Evolutionary conservation across 2,113 vertebrate genomes (phyloP).

Genomic region (Trichechus manatus): DNA sequence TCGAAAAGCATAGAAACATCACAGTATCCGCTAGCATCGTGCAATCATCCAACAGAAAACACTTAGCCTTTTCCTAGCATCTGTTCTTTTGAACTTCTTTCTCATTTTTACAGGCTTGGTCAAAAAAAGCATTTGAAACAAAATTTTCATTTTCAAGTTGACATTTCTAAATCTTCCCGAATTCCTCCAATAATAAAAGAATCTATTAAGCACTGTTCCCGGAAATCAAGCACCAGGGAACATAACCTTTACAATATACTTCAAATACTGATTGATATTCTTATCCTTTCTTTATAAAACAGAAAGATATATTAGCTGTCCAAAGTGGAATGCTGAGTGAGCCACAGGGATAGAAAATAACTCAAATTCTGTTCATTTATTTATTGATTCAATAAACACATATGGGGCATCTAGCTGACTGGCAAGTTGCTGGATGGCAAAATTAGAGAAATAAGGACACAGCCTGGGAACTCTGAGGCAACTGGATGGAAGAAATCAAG

Average conservation of each 20-base stretch:
- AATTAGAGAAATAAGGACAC: conserved; percentile 9
- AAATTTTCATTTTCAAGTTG: conserved; percentile 48
- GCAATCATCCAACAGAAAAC: neutral
- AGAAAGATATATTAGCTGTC: neutral
- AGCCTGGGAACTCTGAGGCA: neutral
- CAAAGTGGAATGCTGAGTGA: neutral
- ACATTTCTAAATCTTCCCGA: conserved; percentile 2
- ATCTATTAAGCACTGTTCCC: neutral
- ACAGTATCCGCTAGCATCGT: neutral
- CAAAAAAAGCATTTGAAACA: neutral
- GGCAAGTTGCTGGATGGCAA: neutral
- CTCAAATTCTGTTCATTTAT: neutral
- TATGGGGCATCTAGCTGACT: neutral
- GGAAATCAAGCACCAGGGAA: conserved; percentile 9
- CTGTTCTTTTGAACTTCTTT: conserved; percentile 39
- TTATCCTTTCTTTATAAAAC: neutral
- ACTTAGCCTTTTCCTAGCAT: neutral
- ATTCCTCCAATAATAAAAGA: conserved; percentile 1
- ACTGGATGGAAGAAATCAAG: neutral
- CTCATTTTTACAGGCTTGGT: neutral
- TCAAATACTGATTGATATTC: neutral
- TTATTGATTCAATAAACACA: neutral
- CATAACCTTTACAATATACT: neutral
- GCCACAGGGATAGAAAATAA: neutral
- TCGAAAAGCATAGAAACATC: neutral